These are phyloP conservation scores for Toxotes jaculatrix DNA, from an alignment of 2,113 vertebrate species.

Conservation along the genomic window DNA sequence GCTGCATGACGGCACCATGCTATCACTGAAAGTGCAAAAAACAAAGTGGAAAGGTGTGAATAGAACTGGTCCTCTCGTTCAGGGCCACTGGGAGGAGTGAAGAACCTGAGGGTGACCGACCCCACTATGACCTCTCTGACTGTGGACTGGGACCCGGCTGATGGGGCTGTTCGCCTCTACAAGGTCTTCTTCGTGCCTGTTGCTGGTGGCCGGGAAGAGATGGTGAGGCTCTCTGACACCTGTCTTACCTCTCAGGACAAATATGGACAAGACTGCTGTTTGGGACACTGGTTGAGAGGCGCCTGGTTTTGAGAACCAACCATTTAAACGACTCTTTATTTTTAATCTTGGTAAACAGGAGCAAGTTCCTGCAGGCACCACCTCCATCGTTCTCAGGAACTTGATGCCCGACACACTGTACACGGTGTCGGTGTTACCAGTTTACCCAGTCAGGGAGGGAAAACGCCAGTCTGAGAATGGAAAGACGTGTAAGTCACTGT, in stretches of 20 bases:
- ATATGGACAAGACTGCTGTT: not conserved
- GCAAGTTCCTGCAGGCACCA: constrained; percentile 90
- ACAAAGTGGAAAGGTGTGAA: not conserved
- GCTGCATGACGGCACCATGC: no score
- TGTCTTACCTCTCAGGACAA: not conserved
- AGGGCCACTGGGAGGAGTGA: constrained; percentile 94
- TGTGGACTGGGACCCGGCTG: constrained; percentile 94
- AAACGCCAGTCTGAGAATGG: constrained; percentile 92
- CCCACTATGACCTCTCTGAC: constrained; percentile 94
- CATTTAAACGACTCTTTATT: not conserved
- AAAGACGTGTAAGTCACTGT: constrained; percentile 87
- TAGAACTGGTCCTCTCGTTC: not conserved
- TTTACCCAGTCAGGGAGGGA: constrained; percentile 91
- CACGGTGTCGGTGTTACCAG: constrained; percentile 89
- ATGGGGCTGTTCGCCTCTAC: constrained; percentile 94
- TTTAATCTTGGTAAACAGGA: constrained; percentile 79
- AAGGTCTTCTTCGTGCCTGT: constrained; percentile 90
- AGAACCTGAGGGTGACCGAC: constrained; percentile 90
- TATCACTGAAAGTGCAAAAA: no score
- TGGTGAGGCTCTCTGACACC: constrained; percentile 83
- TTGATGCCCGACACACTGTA: constrained; percentile 91
- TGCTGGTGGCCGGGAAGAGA: constrained; percentile 88
- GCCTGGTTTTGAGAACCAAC: not conserved
- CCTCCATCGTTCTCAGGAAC: constrained; percentile 91
- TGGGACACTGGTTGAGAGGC: not conserved